Conservation (phyloP, 1,140 invertebrate species). For the Drosophila tani region DNA sequence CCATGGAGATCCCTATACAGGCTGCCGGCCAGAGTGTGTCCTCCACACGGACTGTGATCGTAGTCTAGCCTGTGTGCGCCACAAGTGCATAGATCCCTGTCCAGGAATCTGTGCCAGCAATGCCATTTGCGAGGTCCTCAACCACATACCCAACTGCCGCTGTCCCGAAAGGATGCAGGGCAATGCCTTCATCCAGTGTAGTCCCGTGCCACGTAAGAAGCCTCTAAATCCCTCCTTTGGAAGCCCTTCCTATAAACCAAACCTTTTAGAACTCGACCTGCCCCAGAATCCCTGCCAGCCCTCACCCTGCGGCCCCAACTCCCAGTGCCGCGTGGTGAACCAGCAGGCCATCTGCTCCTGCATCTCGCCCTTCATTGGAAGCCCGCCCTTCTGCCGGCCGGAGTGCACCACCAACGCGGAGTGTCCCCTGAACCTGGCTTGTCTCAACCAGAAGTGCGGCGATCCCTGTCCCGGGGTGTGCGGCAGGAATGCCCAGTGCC, state of each 20-base stretch:
- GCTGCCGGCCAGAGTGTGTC: slow-evolving; percentile 93
- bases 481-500: slow-evolving; percentile 87
- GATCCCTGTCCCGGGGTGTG: slow-evolving; percentile 91
- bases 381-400: slow-evolving; percentile 91
- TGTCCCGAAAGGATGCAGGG: slow-evolving; percentile 89
- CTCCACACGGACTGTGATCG: slow-evolving; percentile 92
- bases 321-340: slow-evolving; percentile 89
- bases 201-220: slow-evolving; percentile 88
- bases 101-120: slow-evolving; percentile 90
- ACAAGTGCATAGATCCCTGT: slow-evolving; percentile 91
- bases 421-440: slow-evolving; percentile 89
- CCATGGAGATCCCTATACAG: slow-evolving; percentile 88
- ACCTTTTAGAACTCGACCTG: slow-evolving; percentile 77
- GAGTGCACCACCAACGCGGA: slow-evolving; percentile 89
- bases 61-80: slow-evolving; percentile 90
- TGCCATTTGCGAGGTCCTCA: slow-evolving; percentile 91
- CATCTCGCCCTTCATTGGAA: slow-evolving; percentile 90
- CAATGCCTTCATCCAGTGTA: slow-evolving; percentile 90
- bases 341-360: slow-evolving; percentile 89
- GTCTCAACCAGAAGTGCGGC: slow-evolving; percentile 89
- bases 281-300: slow-evolving; percentile 87
- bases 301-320: slow-evolving; percentile 90
- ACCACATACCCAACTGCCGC: slow-evolving; percentile 91
- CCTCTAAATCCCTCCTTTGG: slow-evolving; percentile 54
- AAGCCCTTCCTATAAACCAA: slow-evolving; percentile 6